Conservation (phyloP, 2,113 vertebrate genomes). For the Aegotheles bennettii region DNA sequence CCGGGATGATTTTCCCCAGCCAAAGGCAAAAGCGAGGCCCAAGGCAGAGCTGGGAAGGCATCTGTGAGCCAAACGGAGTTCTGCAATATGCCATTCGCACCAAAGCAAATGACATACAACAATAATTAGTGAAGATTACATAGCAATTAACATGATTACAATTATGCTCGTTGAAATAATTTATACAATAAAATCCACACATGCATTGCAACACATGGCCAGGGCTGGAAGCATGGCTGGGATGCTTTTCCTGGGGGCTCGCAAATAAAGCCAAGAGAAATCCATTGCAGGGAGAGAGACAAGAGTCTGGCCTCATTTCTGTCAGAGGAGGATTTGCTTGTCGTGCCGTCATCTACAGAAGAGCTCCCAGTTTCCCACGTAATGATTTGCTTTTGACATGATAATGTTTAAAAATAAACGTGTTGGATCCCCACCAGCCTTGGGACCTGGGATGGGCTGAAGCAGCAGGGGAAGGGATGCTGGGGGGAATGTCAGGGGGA, state of each 20-base stretch:
- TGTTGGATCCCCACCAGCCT: neutral
- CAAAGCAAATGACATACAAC: conserved; percentile 78
- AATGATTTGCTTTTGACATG: neutral
- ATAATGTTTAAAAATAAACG: neutral
- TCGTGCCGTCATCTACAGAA: neutral
- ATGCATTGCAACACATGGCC: conserved; percentile 45
- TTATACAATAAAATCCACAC: conserved; percentile 70
- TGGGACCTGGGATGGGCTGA: neutral
- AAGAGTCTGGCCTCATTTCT: conserved; percentile 8
- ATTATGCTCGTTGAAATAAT: conserved; percentile 71
- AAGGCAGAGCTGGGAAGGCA: neutral
- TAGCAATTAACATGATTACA: conserved; percentile 77
- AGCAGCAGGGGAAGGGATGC: neutral
- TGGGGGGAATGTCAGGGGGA: too few species aligned
- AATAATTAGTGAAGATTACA: conserved; percentile 78
- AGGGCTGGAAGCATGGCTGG: neutral
- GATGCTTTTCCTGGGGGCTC: neutral
- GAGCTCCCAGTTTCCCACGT: neutral
- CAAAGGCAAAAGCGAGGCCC: neutral
- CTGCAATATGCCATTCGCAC: conserved; percentile 65
- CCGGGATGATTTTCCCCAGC: neutral
- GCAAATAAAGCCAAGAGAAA: neutral
- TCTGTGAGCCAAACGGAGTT: conserved; percentile 46
- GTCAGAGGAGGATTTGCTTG: conserved; percentile 10
- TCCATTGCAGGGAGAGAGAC: neutral